These are phyloP conservation scores for Isotomurus palustris DNA, from an alignment of 2,888 invertebrate genomes.

Conservation along the genomic window DNA sequence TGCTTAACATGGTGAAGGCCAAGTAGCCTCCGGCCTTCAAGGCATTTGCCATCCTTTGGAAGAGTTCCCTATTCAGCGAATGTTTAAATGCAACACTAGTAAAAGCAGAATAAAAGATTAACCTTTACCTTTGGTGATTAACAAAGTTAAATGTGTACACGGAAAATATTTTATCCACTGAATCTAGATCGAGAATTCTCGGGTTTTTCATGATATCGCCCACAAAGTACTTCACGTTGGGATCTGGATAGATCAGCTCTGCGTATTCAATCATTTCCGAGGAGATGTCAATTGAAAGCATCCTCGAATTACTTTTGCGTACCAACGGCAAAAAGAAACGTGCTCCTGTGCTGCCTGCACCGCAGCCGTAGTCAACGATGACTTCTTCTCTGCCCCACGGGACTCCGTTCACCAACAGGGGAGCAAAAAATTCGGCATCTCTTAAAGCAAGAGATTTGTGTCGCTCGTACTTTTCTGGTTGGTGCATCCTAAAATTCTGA, in stretches of 20 bases:
- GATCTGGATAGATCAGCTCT: conserved; percentile 22
- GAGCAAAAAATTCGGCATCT: conserved; percentile 24
- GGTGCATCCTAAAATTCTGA: too few relatives aligned
- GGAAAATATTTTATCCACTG: too few relatives aligned
- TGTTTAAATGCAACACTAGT: too few relatives aligned
- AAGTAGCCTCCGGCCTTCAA: too few relatives aligned
- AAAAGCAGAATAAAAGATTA: too few relatives aligned
- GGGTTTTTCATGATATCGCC: conserved; percentile 24
- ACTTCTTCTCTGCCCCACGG: conserved; percentile 19
- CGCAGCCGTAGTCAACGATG: conserved; percentile 36
- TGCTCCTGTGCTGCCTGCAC: conserved; percentile 27
- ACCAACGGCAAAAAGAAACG: conserved; percentile 26
- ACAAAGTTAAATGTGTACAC: too few relatives aligned
- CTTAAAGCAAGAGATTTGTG: conserved; percentile 27
- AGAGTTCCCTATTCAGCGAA: too few relatives aligned
- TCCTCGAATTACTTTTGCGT: conserved; percentile 16
- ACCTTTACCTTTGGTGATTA: too few relatives aligned
- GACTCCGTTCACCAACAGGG: conserved; percentile 21
- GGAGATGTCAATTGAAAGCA: conserved; percentile 31
- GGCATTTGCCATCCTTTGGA: too few relatives aligned
- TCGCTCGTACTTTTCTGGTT: too few relatives aligned
- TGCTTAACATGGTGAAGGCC: too few relatives aligned
- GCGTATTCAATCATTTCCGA: conserved; percentile 31
- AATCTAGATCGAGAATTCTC: conserved; percentile 14
- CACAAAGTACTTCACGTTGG: conserved; percentile 17